A percentile compares a stretch with the other conserved stretches of the same genome.
Evolutionary conservation across 2,888 invertebrate species (phyloP).

Genomic region (Patella pellucida): DNA sequence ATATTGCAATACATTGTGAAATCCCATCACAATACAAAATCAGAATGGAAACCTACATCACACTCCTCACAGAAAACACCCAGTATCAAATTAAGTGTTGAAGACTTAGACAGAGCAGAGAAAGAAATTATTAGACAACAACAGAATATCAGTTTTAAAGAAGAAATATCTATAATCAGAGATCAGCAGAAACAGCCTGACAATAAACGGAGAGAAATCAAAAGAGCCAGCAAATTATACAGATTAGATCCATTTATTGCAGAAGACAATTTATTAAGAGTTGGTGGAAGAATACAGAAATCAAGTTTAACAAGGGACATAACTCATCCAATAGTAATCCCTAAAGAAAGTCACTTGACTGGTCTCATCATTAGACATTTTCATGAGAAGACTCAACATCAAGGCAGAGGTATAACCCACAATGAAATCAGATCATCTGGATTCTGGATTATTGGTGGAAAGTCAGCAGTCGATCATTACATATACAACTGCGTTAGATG

Average conservation of each 20-base stretch:
- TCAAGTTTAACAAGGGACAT: not conserved
- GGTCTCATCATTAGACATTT: not conserved
- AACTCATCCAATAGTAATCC: not conserved
- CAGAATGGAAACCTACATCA: not conserved
- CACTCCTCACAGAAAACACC: not conserved
- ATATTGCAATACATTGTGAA: not conserved
- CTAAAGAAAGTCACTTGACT: not conserved
- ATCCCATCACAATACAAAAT: not conserved
- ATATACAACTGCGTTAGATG: conserved; percentile 3
- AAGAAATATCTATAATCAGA: not conserved
- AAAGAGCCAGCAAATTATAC: not conserved
- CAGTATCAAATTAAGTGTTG: not conserved
- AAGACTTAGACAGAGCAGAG: not conserved
- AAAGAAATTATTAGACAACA: not conserved
- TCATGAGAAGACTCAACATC: not conserved
- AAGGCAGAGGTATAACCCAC: conserved; percentile 9
- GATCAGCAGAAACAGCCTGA: not conserved
- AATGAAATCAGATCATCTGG: not conserved
- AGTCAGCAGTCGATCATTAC: not conserved
- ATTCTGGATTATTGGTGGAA: conserved; percentile 1
- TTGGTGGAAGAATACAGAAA: not conserved
- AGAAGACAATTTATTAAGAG: not conserved
- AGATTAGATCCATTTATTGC: conserved; percentile 6
- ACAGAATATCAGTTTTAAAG: not conserved
- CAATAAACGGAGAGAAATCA: not conserved